These are phyloP conservation scores for Brachyptera putata DNA, from an alignment of 2,888 invertebrate species.

Conservation along the genomic window DNA sequence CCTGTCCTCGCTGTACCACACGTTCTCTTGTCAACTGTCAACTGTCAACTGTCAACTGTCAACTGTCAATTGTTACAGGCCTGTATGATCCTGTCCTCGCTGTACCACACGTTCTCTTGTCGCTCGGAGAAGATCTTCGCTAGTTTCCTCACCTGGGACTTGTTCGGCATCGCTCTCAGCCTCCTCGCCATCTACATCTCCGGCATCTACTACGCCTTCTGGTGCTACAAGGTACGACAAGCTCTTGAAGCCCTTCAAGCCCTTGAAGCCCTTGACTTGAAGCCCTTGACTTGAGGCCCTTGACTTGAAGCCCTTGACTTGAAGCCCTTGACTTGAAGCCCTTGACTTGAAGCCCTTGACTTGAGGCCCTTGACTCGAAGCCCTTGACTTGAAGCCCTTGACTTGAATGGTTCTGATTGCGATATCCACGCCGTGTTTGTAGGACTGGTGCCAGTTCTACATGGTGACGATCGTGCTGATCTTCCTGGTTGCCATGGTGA, in stretches of 20 bases:
- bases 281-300: too few relatives aligned
- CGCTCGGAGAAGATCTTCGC: conserved; percentile 82
- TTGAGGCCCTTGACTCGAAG: too few relatives aligned
- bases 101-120: conserved; percentile 93
- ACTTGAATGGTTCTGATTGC: too few relatives aligned
- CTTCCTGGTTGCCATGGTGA: conserved; percentile 71
- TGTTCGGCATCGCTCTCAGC: conserved; percentile 90
- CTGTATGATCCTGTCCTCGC: conserved; percentile 87
- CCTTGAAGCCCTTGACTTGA: too few relatives aligned
- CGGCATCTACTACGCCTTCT: conserved; percentile 94
- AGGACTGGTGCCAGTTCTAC: conserved; percentile 78
- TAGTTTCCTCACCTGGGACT: conserved; percentile 82
- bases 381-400: too few relatives aligned
- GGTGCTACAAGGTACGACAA: conserved; percentile 87
- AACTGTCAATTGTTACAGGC: too few relatives aligned
- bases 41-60: too few relatives aligned
- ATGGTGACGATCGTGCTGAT: conserved; percentile 75
- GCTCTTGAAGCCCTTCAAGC: too few relatives aligned
- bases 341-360: too few relatives aligned
- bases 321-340: too few relatives aligned
- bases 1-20: conserved; percentile 87
- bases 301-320: too few relatives aligned
- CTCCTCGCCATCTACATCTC: conserved; percentile 91
- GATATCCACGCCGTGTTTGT: too few relatives aligned
- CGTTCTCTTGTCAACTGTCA: conserved; percentile 92